phyloP scores from a whole-genome alignment of 2,797 vertebrate genomes.

The Gallinago solitaria region DNA sequence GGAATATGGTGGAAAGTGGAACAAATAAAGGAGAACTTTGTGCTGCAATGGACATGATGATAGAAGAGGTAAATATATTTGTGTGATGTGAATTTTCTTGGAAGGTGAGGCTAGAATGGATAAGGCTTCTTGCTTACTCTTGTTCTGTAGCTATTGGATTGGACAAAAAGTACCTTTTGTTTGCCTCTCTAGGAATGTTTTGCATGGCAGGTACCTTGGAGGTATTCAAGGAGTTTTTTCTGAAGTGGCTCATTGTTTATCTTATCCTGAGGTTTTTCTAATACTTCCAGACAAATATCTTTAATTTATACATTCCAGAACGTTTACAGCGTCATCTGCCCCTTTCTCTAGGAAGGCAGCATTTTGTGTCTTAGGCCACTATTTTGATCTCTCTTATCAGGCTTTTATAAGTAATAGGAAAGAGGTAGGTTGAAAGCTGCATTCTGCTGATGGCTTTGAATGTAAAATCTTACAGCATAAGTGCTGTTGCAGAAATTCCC shows the following conservation, averaged over 20 bases:
- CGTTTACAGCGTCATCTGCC: background rate
- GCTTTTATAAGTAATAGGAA: background rate
- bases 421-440: background rate
- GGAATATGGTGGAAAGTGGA: slow-evolving; percentile 90
- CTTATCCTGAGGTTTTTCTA: background rate
- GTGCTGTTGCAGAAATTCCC: slow-evolving; percentile 43
- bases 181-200: background rate
- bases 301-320: background rate
- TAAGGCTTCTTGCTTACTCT: background rate
- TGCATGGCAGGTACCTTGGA: background rate
- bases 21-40: slow-evolving; percentile 85
- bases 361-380: background rate
- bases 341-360: background rate
- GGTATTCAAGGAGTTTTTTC: background rate
- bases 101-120: background rate
- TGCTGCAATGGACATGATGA: slow-evolving; percentile 89
- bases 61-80: slow-evolving; percentile 88
- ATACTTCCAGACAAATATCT: background rate
- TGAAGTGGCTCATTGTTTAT: background rate
- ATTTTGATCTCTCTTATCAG: too few relatives aligned
- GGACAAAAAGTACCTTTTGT: background rate
- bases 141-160: background rate
- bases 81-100: background rate
- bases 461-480: background rate
- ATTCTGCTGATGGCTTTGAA: background rate